Percentiles rank a stretch among this genome's conserved stretches.
Conservation (phyloP, 2,797 vertebrate genomes). For the Phyllotis vaccarum region DNA sequence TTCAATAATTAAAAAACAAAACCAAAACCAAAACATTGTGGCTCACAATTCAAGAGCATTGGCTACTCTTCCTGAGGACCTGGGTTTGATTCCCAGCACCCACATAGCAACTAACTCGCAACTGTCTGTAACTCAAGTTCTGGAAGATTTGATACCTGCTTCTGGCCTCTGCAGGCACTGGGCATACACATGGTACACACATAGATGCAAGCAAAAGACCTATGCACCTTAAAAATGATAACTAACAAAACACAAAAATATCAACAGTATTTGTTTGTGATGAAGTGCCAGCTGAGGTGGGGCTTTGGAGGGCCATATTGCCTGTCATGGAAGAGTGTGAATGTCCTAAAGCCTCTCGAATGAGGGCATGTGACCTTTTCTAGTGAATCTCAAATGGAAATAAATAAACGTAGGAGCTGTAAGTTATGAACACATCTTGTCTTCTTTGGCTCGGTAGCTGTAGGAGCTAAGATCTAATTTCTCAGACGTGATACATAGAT, state of each 20-base stretch:
- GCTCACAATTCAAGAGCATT: background rate
- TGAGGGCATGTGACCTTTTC: background rate
- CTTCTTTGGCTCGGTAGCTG: background rate
- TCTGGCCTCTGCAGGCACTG: background rate
- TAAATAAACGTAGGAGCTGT: background rate
- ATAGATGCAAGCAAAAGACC: background rate
- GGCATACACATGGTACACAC: background rate
- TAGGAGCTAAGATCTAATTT: background rate
- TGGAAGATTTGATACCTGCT: background rate
- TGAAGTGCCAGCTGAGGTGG: background rate
- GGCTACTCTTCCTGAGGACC: background rate
- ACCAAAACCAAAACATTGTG: no score
- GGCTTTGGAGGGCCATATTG: background rate
- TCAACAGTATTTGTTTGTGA: background rate
- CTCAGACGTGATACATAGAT: background rate
- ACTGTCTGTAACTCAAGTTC: background rate
- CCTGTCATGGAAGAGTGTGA: no score
- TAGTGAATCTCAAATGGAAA: background rate
- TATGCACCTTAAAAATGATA: background rate
- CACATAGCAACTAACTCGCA: background rate
- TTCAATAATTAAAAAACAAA: background rate
- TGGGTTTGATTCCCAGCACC: background rate
- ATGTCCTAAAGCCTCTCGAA: background rate
- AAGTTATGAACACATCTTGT: background rate
- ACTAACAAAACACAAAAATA: background rate